Evolutionary conservation across 2,113 vertebrate genomes (phyloP), one percentile per base, ranked within the genome.

Genomic region (Bambusicola thoracicus): DNA sequence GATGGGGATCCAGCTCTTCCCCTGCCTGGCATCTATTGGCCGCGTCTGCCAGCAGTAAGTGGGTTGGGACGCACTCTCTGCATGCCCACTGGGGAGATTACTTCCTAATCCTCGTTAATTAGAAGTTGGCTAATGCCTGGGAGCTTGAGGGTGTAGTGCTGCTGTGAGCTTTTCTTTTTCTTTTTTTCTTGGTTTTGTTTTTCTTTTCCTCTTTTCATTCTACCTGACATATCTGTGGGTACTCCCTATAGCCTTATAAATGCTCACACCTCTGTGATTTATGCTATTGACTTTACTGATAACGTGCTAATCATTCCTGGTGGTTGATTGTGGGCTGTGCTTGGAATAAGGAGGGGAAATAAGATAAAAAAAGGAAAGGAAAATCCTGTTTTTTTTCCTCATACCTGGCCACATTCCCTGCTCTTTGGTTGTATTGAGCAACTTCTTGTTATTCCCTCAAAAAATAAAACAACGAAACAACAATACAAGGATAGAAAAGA

Each of bases 71-170:
- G 34, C 41, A 19, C 67, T 80, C 70, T 87, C 85, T 89, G 49
- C 58, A 17, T 85, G 79, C 56, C 82, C 79, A 21, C 63, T 85
- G 78, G 10, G 78, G 70, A 68, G 70, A 87, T 95, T 92, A 73
- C 58, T 92, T 82, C 91, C 63, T 96, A 91, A 95, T 93, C 91
- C 53, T 48, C 2, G 1, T 78, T 89, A 96, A 92, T 93, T 94
- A 93, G 89, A 87, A 87, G 53, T 43, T 95, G 91, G 49, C 74
- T 94, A 77, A 49, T 1, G 49, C 59, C 55, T 74, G 49, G 24
- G 69, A 48, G 44, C 36, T 16, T 58, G 63, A 79, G 59, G 30
- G 58, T 87, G 36, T 66, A 75, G 21, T 69, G 44, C n/a, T 83
- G 83, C 38, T 90, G 8, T 29, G 24, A 10, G 29, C 32, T 55